Evolutionary conservation across 2,888 invertebrate species (phyloP), one percentile per base, ranked within the genome.

Genomic region (Drosophila phalerata): DNA sequence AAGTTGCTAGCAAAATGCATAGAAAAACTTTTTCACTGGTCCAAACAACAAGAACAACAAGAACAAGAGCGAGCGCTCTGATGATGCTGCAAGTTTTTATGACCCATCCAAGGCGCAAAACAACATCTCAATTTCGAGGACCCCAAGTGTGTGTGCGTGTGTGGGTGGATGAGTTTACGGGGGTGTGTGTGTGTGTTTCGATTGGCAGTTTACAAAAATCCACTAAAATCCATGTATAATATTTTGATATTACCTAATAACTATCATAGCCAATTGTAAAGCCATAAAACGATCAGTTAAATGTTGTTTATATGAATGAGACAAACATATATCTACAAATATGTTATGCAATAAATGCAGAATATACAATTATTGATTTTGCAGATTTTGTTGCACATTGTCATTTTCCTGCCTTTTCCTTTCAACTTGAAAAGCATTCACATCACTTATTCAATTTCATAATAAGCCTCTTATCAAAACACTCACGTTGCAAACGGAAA

Each of bases 81-180:
- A 84, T 82, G 82, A 82, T 81, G 82, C 57, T 79, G 82, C 81
- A 84, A 82, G 77, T 82, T 81, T 82, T 82, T 78, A 79, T 71
- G 65, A 63, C 48, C 64, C 62, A 56, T 56, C 49, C 49, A 70
- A 67, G 67, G 69, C 67, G 75, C 69, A 57, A 69, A 64, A 67
- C 70, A 70, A 81, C 75, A 84, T 70, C 73, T 84, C 76, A 73
- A 79, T 81, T 70, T 75, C 63, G 15, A 63, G 57, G 37, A 48
- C 53, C 47, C 51, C 60, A 60, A 25, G 11, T 22, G 25, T 48
- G 38, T 15, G 51, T 34, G 42, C 5, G 38, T n/a, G 43, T 52
- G 34, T 34, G 22, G 17, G 32, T 30, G 47, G 43, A 40, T 19
- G 42, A 32, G 34, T n/a, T 49, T 25, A 13, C 32, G 25, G 22